A percentile compares a stretch with the other conserved stretches of the same genome.
Evolutionary conservation across 2,888 invertebrate genomes (phyloP).

Genomic region (Lobophora halterata): DNA sequence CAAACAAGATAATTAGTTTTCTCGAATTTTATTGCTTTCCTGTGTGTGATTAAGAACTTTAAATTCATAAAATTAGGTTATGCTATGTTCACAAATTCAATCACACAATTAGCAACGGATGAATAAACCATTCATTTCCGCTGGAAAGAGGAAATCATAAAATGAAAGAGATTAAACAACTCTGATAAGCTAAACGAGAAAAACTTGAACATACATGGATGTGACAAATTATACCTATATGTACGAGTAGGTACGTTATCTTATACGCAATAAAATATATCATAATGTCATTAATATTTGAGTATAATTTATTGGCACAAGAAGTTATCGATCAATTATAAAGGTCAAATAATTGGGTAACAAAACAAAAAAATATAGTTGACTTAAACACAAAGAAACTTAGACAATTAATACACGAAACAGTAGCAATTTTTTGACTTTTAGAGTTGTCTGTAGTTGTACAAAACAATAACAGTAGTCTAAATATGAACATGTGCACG

Average conservation of each 20-base stretch:
- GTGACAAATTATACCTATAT: slow-evolving; percentile 3
- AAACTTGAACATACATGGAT: slow-evolving; percentile 15
- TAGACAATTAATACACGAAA: slow-evolving; percentile 14
- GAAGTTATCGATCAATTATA: too few species aligned
- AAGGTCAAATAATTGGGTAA: too few species aligned
- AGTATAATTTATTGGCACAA: too few species aligned
- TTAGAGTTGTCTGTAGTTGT: slow-evolving; percentile 40
- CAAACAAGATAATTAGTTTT: background rate
- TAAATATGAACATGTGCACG: slow-evolving; percentile 62
- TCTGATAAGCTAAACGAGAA: slow-evolving; percentile 10
- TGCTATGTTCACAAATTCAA: slow-evolving; percentile 21
- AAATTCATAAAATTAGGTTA: slow-evolving; percentile 8
- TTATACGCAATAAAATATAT: too few species aligned
- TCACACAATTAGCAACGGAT: slow-evolving; percentile 23
- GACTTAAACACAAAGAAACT: too few species aligned
- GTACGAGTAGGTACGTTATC: too few species aligned
- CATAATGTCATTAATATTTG: too few species aligned
- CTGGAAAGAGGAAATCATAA: slow-evolving; percentile 25
- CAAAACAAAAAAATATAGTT: slow-evolving; percentile 6
- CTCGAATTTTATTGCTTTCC: slow-evolving; percentile 1
- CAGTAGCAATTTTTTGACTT: slow-evolving; percentile 29
- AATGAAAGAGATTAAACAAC: slow-evolving; percentile 15
- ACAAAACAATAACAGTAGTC: slow-evolving; percentile 49
- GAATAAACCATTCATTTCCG: slow-evolving; percentile 29
- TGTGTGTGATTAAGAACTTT: background rate